A percentile compares a stretch with the other conserved stretches of the same genome.
These are phyloP conservation scores for Diachasmimorpha longicaudata DNA, from an alignment of 1,140 invertebrate genomes.

Conservation along the genomic window DNA sequence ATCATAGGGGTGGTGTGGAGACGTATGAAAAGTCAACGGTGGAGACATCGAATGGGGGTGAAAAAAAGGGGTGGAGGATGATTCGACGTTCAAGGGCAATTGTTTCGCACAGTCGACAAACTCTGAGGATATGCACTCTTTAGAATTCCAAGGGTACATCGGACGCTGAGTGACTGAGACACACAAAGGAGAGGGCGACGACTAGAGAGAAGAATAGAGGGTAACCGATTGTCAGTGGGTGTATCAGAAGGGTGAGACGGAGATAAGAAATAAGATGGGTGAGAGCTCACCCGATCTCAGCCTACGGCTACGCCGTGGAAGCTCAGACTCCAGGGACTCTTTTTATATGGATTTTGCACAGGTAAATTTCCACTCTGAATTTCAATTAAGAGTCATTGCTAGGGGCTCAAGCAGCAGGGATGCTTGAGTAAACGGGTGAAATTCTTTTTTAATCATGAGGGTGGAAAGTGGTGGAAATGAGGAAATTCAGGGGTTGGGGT, in stretches of 20 bases:
- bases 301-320: conserved; percentile 79
- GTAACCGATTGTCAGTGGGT: conserved; percentile 18
- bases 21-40: neutral
- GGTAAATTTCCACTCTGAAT: conserved; percentile 38
- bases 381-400: neutral
- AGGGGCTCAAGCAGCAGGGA: neutral
- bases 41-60: neutral
- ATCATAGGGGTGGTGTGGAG: neutral
- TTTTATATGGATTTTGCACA: conserved; percentile 88
- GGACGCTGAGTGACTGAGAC: conserved; percentile 16
- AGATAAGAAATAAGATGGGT: conserved; percentile 64
- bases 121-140: conserved; percentile 50
- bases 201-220: neutral
- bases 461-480: no score
- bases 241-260: conserved; percentile 25
- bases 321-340: conserved; percentile 83
- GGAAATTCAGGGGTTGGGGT: no score
- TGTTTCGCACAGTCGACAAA: conserved; percentile 43
- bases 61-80: conserved; percentile 24
- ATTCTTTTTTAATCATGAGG: neutral
- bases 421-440: neutral
- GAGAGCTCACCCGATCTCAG: conserved; percentile 85
- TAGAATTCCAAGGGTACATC: conserved; percentile 45
- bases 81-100: conserved; percentile 36
- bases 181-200: conserved; percentile 21